phyloP scores from a whole-genome alignment of 2,888 invertebrate species.

The Zele albiditarsus region DNA sequence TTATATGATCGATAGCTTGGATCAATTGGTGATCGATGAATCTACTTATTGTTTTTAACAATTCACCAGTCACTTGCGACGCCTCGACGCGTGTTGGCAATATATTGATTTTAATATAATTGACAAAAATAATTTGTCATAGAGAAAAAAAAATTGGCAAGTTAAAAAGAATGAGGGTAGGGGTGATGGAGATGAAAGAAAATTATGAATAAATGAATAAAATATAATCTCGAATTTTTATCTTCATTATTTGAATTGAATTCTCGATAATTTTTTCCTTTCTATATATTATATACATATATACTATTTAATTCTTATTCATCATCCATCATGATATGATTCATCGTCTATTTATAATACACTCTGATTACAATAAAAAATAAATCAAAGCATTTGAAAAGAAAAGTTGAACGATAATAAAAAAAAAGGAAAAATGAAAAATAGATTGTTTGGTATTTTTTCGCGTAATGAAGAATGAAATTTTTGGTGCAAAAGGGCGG shows the following conservation, averaged over 20 bases:
- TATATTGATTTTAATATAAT: neutral
- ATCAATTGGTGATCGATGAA: slow-evolving; percentile 56
- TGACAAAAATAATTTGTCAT: slow-evolving; percentile 20
- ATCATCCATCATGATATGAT: neutral
- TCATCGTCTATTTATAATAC: neutral
- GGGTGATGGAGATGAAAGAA: too few species aligned
- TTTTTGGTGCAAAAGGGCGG: slow-evolving; percentile 21
- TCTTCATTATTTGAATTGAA: neutral
- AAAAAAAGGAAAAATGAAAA: neutral
- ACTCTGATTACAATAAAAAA: slow-evolving; percentile 16
- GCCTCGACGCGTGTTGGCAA: slow-evolving; percentile 20
- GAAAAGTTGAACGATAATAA: neutral
- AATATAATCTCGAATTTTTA: neutral
- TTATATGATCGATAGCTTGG: slow-evolving; percentile 55
- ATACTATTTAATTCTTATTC: neutral
- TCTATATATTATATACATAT: too few species aligned
- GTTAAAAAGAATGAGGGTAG: too few species aligned
- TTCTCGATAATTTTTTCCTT: neutral
- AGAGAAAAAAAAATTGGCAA: neutral
- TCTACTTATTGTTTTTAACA: slow-evolving; percentile 57
- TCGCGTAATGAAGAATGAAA: slow-evolving; percentile 29
- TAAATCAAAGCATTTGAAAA: slow-evolving; percentile 15
- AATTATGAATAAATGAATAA: neutral
- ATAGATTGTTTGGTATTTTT: slow-evolving; percentile 11
- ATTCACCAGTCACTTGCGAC: slow-evolving; percentile 45